These are phyloP conservation scores for Drosophila murphyi DNA, from an alignment of 1,140 invertebrate genomes.

Conservation along the genomic window DNA sequence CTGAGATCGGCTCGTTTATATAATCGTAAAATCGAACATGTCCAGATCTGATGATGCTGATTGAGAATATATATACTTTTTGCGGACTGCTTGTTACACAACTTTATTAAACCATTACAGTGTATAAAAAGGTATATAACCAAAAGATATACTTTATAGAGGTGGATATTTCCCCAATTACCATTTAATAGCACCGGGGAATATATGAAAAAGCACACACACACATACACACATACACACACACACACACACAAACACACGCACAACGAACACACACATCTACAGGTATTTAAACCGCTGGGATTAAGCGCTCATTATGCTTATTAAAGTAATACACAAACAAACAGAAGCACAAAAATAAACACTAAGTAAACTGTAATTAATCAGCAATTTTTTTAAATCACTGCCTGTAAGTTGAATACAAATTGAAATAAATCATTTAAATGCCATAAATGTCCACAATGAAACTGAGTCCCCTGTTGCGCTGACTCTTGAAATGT, in stretches of 20 bases:
- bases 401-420: background rate
- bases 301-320: constrained; percentile 26
- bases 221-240: background rate
- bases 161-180: background rate
- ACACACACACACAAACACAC: constrained; percentile 14
- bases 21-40: too few species aligned
- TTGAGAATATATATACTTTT: too few species aligned
- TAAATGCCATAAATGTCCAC: constrained; percentile 85
- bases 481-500: constrained; percentile 85
- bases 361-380: constrained; percentile 33
- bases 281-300: background rate
- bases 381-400: constrained; percentile 10
- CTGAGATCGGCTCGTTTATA: too few species aligned
- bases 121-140: too few species aligned
- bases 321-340: constrained; percentile 37
- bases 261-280: background rate
- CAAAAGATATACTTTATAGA: too few species aligned
- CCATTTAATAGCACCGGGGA: background rate
- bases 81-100: too few species aligned
- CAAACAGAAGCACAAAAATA: background rate
- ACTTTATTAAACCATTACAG: too few species aligned
- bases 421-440: constrained; percentile 13
- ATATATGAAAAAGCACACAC: background rate
- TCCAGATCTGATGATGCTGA: too few species aligned
- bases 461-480: constrained; percentile 85